A percentile compares a stretch with the other conserved stretches of the same genome.
Conservation (phyloP, 1,140 invertebrate genomes). For the Radopholus similis region DNA sequence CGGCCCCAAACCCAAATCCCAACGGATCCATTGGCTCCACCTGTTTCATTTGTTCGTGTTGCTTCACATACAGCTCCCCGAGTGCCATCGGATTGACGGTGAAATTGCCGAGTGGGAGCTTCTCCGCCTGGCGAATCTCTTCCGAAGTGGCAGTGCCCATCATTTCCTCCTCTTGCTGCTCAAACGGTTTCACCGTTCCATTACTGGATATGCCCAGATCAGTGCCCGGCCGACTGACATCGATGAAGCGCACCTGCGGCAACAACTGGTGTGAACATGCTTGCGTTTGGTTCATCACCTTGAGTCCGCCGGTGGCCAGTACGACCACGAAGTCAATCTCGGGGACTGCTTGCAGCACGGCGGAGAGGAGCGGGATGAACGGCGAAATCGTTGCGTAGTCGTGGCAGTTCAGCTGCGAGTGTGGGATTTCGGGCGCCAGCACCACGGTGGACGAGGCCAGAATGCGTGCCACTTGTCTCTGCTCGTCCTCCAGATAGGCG, state of each 20-base stretch:
- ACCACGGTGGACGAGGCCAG: constrained; percentile 46
- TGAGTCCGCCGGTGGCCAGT: constrained; percentile 53
- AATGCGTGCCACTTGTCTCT: constrained; percentile 29
- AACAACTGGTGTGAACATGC: background rate
- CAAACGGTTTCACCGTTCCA: background rate
- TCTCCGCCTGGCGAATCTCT: background rate
- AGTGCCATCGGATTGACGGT: constrained; percentile 7
- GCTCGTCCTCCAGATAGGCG: constrained; percentile 21
- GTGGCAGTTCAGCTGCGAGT: constrained; percentile 55
- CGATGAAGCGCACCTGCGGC: constrained; percentile 28
- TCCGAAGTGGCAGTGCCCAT: constrained; percentile 21
- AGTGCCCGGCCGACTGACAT: constrained; percentile 9
- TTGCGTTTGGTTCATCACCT: constrained; percentile 30
- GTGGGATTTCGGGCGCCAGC: constrained; percentile 56
- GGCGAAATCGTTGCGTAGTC: constrained; percentile 55
- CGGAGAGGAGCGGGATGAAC: constrained; percentile 44
- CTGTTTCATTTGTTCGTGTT: constrained; percentile 40
- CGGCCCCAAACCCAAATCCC: background rate
- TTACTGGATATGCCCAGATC: constrained; percentile 5
- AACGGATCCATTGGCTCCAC: background rate
- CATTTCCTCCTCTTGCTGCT: background rate
- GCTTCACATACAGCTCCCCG: constrained; percentile 32
- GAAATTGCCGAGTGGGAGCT: constrained; percentile 7
- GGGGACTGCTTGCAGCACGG: constrained; percentile 43
- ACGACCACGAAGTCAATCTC: constrained; percentile 53